Evolutionary conservation across 2,113 vertebrate species (phyloP), one percentile per base, ranked within the genome.

Genomic region (Scopus umbretta): DNA sequence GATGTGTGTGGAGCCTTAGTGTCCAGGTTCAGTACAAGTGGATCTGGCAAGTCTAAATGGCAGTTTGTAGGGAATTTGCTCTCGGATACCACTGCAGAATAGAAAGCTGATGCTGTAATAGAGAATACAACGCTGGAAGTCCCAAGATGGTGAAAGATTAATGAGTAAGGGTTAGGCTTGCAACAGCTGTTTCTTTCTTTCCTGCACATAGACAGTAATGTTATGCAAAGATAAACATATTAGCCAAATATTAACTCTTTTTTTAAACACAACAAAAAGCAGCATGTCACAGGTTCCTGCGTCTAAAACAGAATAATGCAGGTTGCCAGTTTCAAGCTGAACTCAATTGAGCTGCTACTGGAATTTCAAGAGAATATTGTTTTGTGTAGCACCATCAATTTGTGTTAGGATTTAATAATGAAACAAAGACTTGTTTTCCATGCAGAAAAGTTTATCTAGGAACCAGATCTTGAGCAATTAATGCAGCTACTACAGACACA

Each of bases 111-210:
- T 93, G 78, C 92, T 94, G 73, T 94, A 95, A 88, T 11, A 87
- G 84, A 86, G 72, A 96, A 67, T 67, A 92, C 68, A 93, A 45
- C 6, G 10, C 76, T 95, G 72, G 56, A 97, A 96, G 80, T 96
- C 96, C 97, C 96, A 93, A 87, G 94, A 90, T 96, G 97, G 93
- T 92, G 86, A 95, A 97, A 96, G 95, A 97, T 96, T 97, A 97
- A 97, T 97, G 97, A 97, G 88, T 56, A 74, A 66, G 93, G 91
- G 70, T 96, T 94, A 96, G 75, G 92, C 62, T 95, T 96, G 88
- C 90, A 97, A 96, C 95, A 96, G 95, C 96, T 97, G 92, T 86
- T 97, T 83, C 85, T 94, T 97, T 96, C 80, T 92, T 95, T 93
- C 80, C 88, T 86, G 86, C 49, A 55, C 58, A 72, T 81, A 86